A percentile compares a stretch with the other conserved stretches of the same genome.
These are phyloP conservation scores for Chiroxiphia lanceolata DNA, from an alignment of 2,797 vertebrate species.

Conservation along the genomic window DNA sequence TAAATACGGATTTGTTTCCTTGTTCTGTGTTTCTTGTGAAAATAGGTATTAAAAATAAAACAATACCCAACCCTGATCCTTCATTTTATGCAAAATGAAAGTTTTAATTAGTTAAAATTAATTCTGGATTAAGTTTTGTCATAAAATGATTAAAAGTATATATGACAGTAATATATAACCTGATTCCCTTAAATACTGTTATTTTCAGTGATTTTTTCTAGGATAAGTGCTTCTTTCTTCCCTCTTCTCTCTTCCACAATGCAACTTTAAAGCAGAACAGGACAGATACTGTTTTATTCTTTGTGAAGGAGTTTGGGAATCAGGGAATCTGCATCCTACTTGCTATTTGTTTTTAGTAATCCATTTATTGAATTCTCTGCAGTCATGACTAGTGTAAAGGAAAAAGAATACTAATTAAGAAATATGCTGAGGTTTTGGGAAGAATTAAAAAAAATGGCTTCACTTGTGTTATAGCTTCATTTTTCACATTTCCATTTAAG, in stretches of 20 bases:
- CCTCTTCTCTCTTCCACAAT: rapidly evolving
- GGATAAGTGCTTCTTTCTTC: not conserved
- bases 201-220: not conserved
- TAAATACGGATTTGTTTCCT: not conserved
- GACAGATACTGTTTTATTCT: not conserved
- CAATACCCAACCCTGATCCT: not conserved
- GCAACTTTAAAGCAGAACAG: not conserved
- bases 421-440: not conserved
- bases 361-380: not conserved
- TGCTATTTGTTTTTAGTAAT: not conserved
- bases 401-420: not conserved
- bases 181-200: not conserved
- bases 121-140: not conserved
- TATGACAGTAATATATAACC: not conserved
- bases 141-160: not conserved
- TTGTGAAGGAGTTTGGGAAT: not conserved
- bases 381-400: not conserved
- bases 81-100: not conserved
- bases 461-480: rapidly evolving
- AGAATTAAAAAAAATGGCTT: not conserved
- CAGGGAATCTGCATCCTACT: not conserved
- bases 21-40: not conserved
- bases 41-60: not conserved
- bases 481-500: not conserved
- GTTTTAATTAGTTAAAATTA: not conserved